Conservation (phyloP, 2,113 vertebrate genomes). For the Solenodon paradoxus region DNA sequence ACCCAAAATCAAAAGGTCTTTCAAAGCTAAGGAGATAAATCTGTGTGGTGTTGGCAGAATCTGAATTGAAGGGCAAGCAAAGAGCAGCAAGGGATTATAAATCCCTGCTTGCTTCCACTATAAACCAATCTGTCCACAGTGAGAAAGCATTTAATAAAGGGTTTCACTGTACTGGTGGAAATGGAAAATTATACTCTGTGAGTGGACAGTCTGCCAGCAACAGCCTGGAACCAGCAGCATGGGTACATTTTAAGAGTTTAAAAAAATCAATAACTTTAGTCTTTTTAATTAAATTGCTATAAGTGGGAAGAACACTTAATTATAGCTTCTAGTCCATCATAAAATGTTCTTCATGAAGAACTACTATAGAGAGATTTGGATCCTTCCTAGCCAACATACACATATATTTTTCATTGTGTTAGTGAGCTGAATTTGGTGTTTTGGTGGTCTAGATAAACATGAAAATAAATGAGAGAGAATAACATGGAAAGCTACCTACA, state of each 20-base stretch:
- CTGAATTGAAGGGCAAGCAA: slow-evolving; percentile 69
- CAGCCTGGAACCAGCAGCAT: slow-evolving; percentile 46
- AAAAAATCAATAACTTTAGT: slow-evolving; percentile 68
- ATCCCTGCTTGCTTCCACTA: slow-evolving; percentile 63
- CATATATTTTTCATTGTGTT: background rate
- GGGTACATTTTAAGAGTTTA: slow-evolving; percentile 36
- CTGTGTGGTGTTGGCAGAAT: slow-evolving; percentile 55
- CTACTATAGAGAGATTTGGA: slow-evolving; percentile 35
- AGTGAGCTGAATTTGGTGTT: background rate
- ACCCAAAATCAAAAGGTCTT: slow-evolving; percentile 28
- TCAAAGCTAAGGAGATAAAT: slow-evolving; percentile 62
- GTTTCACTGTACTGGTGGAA: slow-evolving; percentile 65
- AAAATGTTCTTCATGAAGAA: slow-evolving; percentile 56
- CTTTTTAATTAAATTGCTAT: slow-evolving; percentile 69
- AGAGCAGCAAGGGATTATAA: slow-evolving; percentile 74
- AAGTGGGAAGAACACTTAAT: slow-evolving; percentile 66
- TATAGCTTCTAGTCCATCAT: slow-evolving; percentile 51
- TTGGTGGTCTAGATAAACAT: slow-evolving; percentile 23
- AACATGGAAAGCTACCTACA: slow-evolving; percentile 35
- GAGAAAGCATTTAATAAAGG: slow-evolving; percentile 72
- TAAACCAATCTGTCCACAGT: slow-evolving; percentile 72
- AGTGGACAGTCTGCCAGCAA: slow-evolving; percentile 60
- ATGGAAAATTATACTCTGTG: slow-evolving; percentile 66
- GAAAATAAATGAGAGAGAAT: slow-evolving; percentile 10
- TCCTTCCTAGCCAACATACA: slow-evolving; percentile 9